Evolutionary conservation across 23 tunicate species (phyloP).

Genomic region (Oikopleura vanhoeffeni): DNA sequence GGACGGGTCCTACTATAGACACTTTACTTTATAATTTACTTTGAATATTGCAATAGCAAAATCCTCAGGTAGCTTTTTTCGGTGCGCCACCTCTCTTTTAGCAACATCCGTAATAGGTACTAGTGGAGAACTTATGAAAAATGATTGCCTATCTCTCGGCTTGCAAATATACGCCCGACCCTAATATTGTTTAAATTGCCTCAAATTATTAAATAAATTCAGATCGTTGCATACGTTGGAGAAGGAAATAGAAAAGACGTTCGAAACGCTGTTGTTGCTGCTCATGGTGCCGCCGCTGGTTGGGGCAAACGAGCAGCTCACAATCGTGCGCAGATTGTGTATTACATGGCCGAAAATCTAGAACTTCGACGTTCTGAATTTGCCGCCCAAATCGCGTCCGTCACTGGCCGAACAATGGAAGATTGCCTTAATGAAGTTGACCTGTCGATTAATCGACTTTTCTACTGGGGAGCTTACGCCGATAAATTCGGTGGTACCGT

Average conservation of each 20-base stretch:
- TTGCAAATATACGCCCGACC: neutral
- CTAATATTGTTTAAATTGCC: neutral
- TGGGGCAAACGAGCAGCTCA: constrained; percentile 96
- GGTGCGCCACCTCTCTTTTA: too few relatives aligned
- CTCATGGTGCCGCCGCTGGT: constrained; percentile 75
- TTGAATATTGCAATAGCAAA: too few relatives aligned
- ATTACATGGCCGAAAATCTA: constrained; percentile 89
- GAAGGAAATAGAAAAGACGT: constrained; percentile 67
- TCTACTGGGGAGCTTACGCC: constrained; percentile 94
- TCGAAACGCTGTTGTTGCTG: constrained; percentile 84
- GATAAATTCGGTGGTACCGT: constrained; percentile 83
- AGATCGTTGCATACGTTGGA: constrained; percentile 16
- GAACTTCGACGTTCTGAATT: constrained; percentile 55
- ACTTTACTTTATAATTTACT: too few relatives aligned
- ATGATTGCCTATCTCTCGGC: too few relatives aligned
- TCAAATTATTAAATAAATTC: neutral
- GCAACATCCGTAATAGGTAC: too few relatives aligned
- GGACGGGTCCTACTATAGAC: too few relatives aligned
- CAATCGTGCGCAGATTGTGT: constrained; percentile 78
- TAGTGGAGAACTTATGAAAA: too few relatives aligned
- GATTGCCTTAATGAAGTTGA: constrained; percentile 38
- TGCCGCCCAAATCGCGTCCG: constrained; percentile 22
- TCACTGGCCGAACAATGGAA: constrained; percentile 39
- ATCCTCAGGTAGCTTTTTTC: too few relatives aligned
- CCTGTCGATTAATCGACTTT: constrained; percentile 43